These are phyloP conservation scores for Malthinus seriepunctatus DNA, from an alignment of 2,888 invertebrate genomes.

Conservation along the genomic window DNA sequence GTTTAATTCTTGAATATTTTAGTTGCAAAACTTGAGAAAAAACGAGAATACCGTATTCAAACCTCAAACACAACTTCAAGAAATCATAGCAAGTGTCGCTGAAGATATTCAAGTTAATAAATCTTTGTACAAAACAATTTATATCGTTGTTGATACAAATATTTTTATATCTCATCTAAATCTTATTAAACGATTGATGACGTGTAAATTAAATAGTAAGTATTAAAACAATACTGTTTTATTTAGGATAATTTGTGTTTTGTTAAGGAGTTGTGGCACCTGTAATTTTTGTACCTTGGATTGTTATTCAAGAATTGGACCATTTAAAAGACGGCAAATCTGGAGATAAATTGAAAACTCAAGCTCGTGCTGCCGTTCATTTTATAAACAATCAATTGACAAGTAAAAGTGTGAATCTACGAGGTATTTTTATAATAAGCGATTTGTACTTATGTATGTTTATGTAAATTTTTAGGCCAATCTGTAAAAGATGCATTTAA, in stretches of 20 bases:
- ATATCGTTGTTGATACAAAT: slow-evolving; percentile 59
- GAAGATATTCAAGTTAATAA: slow-evolving; percentile 6
- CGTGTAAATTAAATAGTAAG: slow-evolving; percentile 24
- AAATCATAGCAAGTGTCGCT: not conserved
- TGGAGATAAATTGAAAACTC: slow-evolving; percentile 26
- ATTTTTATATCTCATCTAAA: slow-evolving; percentile 54
- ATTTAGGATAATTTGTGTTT: not conserved
- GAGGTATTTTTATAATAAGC: slow-evolving; percentile 48
- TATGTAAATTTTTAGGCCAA: slow-evolving; percentile 57
- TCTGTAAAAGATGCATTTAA: slow-evolving; percentile 60
- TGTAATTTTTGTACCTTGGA: slow-evolving; percentile 62
- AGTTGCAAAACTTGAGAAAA: slow-evolving; percentile 33
- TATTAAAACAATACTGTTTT: slow-evolving; percentile 15
- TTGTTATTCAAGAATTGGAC: slow-evolving; percentile 64
- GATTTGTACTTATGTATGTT: not conserved
- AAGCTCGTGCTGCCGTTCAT: slow-evolving; percentile 55
- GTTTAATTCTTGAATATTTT: slow-evolving; percentile 37
- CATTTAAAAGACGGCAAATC: slow-evolving; percentile 55
- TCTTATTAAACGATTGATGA: slow-evolving; percentile 49
- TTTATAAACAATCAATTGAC: slow-evolving; percentile 60
- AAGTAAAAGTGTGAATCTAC: slow-evolving; percentile 54
- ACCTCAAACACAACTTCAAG: slow-evolving; percentile 13
- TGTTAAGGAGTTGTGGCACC: slow-evolving; percentile 45
- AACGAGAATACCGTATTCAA: not conserved
- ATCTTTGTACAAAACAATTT: slow-evolving; percentile 31